phyloP scores from a whole-genome alignment of 1,140 invertebrate species.

The Chelonus insularis region DNA sequence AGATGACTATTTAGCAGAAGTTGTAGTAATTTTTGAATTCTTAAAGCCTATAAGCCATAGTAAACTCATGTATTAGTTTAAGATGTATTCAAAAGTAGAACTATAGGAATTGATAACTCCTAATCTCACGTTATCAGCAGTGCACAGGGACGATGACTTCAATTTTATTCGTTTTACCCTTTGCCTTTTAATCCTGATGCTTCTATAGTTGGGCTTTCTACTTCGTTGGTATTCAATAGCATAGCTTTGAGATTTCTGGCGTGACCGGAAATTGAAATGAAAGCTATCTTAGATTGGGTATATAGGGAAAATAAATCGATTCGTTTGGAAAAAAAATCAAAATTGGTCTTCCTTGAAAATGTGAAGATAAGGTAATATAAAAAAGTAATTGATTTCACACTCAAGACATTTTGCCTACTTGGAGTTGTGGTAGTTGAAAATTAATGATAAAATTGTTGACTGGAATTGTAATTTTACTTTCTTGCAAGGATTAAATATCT shows the following conservation, averaged over 20 bases:
- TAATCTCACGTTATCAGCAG: constrained; percentile 31
- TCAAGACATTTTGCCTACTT: too few species aligned
- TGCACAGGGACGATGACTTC: constrained; percentile 17
- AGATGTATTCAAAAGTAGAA: background rate
- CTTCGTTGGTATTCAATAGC: constrained; percentile 33
- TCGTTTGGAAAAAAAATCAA: constrained; percentile 7
- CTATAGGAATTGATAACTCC: background rate
- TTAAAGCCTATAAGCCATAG: too few species aligned
- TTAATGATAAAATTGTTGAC: too few species aligned
- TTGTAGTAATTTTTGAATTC: too few species aligned
- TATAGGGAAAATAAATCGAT: constrained; percentile 15
- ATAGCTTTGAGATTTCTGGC: constrained; percentile 27
- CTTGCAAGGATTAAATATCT: constrained; percentile 5
- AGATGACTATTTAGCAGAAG: too few species aligned
- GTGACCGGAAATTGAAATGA: constrained; percentile 34
- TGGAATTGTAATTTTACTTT: constrained; percentile 28
- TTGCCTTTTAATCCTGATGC: constrained; percentile 25
- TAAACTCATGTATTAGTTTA: background rate
- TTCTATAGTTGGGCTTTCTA: constrained; percentile 11
- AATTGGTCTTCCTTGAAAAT: background rate
- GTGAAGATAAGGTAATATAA: constrained; percentile 3
- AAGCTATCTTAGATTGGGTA: constrained; percentile 21
- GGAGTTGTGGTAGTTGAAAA: too few species aligned
- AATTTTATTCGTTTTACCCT: constrained; percentile 28
- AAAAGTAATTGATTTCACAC: constrained; percentile 24